Percentiles rank a stretch among this genome's conserved stretches.
Conservation (phyloP, 2,888 invertebrate species). For the Ennomos fuscantarius region DNA sequence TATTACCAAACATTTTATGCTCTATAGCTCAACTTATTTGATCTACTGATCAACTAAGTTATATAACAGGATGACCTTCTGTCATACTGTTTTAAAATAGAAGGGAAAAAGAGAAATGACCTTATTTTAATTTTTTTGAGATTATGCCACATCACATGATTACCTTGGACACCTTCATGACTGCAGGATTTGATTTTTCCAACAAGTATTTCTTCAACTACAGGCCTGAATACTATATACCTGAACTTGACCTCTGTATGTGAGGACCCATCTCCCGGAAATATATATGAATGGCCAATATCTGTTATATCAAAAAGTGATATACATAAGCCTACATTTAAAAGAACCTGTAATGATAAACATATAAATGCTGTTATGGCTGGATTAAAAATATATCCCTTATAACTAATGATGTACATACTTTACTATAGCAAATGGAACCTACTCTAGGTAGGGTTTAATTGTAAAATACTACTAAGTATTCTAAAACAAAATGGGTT, state of each 20-base stretch:
- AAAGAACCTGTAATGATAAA: constrained; percentile 88
- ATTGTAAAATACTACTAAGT: constrained; percentile 44
- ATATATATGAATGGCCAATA: constrained; percentile 95
- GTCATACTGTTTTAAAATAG: no score
- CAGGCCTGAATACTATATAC: constrained; percentile 97
- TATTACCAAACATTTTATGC: no score
- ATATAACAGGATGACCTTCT: no score
- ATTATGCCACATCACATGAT: neutral
- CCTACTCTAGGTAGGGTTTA: no score
- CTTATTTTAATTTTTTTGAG: no score
- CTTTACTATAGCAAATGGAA: no score
- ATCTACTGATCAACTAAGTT: no score
- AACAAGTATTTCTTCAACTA: constrained; percentile 96
- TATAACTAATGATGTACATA: no score
- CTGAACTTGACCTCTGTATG: constrained; percentile 97
- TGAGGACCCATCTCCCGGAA: constrained; percentile 97
- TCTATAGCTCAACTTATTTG: no score
- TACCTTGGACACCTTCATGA: constrained; percentile 96
- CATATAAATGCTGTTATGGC: no score
- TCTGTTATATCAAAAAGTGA: constrained; percentile 95
- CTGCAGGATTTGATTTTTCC: constrained; percentile 97
- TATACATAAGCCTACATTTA: constrained; percentile 97
- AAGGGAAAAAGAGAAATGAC: no score
- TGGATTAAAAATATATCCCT: no score
- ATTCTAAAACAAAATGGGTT: neutral